phyloP scores from a whole-genome alignment of 1,140 invertebrate species.

The Saccostrea glomerata region DNA sequence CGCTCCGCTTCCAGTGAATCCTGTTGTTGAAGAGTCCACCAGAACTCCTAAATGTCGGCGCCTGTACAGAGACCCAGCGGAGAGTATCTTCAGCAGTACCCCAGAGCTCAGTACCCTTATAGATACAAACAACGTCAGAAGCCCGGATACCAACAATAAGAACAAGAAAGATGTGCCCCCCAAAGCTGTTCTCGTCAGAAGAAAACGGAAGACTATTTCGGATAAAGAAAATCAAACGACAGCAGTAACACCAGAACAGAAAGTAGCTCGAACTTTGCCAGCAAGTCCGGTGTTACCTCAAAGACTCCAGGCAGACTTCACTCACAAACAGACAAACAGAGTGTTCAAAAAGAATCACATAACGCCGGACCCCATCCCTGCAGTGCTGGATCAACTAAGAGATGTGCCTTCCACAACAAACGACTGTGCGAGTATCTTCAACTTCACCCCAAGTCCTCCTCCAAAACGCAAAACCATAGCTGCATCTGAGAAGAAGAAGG shows the following conservation, averaged over 20 bases:
- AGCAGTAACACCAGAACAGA: neutral
- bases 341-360: neutral
- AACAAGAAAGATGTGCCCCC: neutral
- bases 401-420: neutral
- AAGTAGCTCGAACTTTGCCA: neutral
- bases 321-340: neutral
- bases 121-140: neutral
- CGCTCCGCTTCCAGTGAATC: neutral
- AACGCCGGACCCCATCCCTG: neutral
- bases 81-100: neutral
- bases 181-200: neutral
- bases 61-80: neutral
- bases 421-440: constrained; percentile 4
- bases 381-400: neutral
- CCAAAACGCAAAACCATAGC: neutral
- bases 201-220: neutral
- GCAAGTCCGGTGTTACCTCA: neutral
- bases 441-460: constrained; percentile 4
- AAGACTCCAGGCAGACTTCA: neutral
- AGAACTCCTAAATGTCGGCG: constrained; percentile 3
- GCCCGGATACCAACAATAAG: neutral
- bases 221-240: neutral
- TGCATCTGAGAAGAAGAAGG: constrained; percentile 15
- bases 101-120: neutral
- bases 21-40: neutral